phyloP scores from a whole-genome alignment of 2,888 invertebrate species.

The Glyphotaelius pellucidus region DNA sequence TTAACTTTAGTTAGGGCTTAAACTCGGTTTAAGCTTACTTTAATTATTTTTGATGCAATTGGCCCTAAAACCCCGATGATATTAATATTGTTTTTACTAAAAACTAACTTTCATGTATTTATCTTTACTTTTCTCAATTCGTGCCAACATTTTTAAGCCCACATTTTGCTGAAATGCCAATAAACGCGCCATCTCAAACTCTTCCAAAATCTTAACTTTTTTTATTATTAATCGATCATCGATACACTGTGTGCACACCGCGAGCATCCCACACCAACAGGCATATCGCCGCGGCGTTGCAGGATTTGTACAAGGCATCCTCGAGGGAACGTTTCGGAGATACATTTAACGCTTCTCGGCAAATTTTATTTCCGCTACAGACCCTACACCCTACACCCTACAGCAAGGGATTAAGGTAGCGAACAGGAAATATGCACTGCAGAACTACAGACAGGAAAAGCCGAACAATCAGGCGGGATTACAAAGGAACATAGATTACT shows the following conservation, averaged over 20 bases:
- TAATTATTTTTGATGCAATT: too few relatives aligned
- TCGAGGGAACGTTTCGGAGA: slow-evolving; percentile 11
- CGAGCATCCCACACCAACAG: not conserved
- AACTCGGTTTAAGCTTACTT: too few relatives aligned
- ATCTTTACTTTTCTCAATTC: too few relatives aligned
- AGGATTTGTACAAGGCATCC: slow-evolving; percentile 25
- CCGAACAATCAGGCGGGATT: slow-evolving; percentile 21
- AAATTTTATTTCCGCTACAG: slow-evolving; percentile 32
- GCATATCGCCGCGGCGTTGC: not conserved
- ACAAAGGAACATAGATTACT: not conserved
- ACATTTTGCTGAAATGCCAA: too few relatives aligned
- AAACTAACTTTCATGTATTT: too few relatives aligned
- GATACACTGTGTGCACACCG: not conserved
- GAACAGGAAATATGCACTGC: not conserved
- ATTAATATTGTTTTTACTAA: too few relatives aligned
- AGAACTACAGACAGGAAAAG: slow-evolving; percentile 1
- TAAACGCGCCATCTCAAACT: too few relatives aligned
- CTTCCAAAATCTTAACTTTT: not conserved
- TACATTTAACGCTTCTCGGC: slow-evolving; percentile 17
- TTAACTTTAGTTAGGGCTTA: too few relatives aligned
- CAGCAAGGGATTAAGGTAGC: not conserved
- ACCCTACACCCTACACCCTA: not conserved
- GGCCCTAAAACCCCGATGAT: too few relatives aligned
- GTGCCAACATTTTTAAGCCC: too few relatives aligned
- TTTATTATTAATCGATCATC: not conserved